A percentile compares a stretch with the other conserved stretches of the same genome.
These are phyloP conservation scores for Zoanthus sansibaricus DNA, from an alignment of 92 coral and sea anemone genomes.

Conservation along the genomic window DNA sequence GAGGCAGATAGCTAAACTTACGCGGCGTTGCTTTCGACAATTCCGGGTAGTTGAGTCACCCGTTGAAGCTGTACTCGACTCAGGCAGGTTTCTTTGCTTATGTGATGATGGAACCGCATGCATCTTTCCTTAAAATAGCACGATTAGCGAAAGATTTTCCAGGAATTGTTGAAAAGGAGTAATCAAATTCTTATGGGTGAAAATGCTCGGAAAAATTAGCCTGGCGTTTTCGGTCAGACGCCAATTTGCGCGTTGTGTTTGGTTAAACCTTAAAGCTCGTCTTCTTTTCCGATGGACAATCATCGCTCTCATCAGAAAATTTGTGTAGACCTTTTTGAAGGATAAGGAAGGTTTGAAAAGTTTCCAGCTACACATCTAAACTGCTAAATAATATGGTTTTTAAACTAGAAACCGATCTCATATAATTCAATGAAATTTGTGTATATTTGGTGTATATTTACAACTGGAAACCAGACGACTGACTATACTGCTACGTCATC, in stretches of 20 bases:
- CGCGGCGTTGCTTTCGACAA: neutral
- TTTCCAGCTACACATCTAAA: too few species aligned
- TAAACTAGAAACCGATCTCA: too few species aligned
- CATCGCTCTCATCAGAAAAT: too few species aligned
- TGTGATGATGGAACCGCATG: constrained; percentile 46
- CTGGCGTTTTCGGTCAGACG: constrained; percentile 35
- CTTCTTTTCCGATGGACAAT: constrained; percentile 15
- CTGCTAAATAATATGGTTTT: too few species aligned
- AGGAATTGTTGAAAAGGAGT: constrained; percentile 32
- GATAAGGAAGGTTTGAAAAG: too few species aligned
- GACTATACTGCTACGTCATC: too few species aligned
- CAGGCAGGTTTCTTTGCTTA: neutral
- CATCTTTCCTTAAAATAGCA: constrained; percentile 18
- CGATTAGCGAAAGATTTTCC: constrained; percentile 49
- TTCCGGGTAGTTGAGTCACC: neutral
- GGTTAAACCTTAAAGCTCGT: constrained; percentile 43
- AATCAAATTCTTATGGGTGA: constrained; percentile 39
- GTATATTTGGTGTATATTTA: too few species aligned
- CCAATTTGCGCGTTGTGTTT: constrained; percentile 51
- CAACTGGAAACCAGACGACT: too few species aligned
- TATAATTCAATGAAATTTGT: too few species aligned
- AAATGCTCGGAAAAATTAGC: constrained; percentile 60
- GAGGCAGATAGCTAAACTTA: neutral
- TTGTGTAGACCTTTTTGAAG: too few species aligned
- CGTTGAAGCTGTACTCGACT: neutral